A percentile compares a stretch with the other conserved stretches of the same genome.
These are phyloP conservation scores for Metallyticus violacea DNA, from an alignment of 2,888 invertebrate genomes.

Conservation along the genomic window DNA sequence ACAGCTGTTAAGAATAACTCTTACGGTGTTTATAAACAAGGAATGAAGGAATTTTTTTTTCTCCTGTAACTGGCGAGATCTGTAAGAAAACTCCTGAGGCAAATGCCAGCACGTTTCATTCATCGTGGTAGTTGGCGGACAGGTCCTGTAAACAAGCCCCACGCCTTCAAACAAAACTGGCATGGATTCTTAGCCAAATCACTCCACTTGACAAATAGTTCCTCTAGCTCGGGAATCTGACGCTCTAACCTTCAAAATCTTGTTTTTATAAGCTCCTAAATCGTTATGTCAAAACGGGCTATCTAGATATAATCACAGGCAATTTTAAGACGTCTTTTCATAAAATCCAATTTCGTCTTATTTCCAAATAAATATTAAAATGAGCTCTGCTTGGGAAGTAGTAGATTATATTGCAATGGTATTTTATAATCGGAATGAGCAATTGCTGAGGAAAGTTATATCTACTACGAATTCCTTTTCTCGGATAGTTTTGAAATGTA, in stretches of 20 bases:
- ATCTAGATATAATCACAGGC: no score
- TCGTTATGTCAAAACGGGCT: not conserved
- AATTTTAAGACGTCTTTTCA: no score
- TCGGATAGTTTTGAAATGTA: no score
- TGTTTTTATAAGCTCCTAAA: not conserved
- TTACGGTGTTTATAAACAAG: not conserved
- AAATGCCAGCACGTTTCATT: not conserved
- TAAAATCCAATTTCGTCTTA: no score
- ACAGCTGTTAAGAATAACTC: not conserved
- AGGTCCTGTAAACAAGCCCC: not conserved
- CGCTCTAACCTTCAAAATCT: not conserved
- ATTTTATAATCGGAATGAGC: no score
- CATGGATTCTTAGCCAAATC: not conserved
- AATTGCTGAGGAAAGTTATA: no score
- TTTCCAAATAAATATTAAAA: no score
- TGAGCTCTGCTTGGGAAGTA: no score
- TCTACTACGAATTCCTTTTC: no score
- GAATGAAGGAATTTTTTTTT: not conserved
- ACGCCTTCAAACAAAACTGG: no score
- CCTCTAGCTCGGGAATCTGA: not conserved
- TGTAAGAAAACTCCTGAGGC: not conserved
- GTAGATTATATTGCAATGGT: no score
- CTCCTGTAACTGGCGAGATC: not conserved
- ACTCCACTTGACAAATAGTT: not conserved
- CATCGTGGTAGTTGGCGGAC: not conserved